Conservation (phyloP, 2,797 vertebrate genomes). For the Sebastolobus alascanus region DNA sequence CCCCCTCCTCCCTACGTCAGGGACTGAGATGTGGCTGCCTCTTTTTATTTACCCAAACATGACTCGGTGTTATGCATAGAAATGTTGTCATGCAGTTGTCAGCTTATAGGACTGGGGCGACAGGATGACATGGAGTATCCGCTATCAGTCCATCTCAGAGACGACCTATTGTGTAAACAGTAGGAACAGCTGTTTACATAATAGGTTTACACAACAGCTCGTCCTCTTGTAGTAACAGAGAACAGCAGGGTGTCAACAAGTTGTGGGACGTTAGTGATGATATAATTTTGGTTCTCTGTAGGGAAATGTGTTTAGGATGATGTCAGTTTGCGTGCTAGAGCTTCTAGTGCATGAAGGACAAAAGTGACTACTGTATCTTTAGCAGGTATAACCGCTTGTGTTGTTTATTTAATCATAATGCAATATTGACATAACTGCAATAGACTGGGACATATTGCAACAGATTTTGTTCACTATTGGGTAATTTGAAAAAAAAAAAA, state of each 20-base stretch:
- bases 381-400: background rate
- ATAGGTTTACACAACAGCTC: background rate
- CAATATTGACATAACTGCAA: slow-evolving; percentile 52
- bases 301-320: slow-evolving; percentile 42
- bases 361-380: slow-evolving; percentile 8
- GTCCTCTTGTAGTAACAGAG: slow-evolving; percentile 10
- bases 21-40: background rate
- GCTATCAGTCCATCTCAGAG: slow-evolving; percentile 59
- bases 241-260: slow-evolving; percentile 49
- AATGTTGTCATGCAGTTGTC: slow-evolving; percentile 7
- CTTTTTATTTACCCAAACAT: background rate
- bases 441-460: slow-evolving; percentile 24
- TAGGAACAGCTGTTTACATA: slow-evolving; percentile 29
- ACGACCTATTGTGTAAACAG: slow-evolving; percentile 69
- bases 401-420: slow-evolving; percentile 32
- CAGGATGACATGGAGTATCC: slow-evolving; percentile 13
- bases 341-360: slow-evolving; percentile 6
- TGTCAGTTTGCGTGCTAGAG: slow-evolving; percentile 41
- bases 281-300: slow-evolving; percentile 14
- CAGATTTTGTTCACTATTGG: background rate
- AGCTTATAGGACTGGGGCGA: background rate
- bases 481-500: too few relatives aligned
- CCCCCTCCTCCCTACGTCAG: background rate
- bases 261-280: slow-evolving; percentile 20
- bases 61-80: slow-evolving; percentile 5